Conservation (phyloP, 2,888 invertebrate species). For the Epinotia bilunana region DNA sequence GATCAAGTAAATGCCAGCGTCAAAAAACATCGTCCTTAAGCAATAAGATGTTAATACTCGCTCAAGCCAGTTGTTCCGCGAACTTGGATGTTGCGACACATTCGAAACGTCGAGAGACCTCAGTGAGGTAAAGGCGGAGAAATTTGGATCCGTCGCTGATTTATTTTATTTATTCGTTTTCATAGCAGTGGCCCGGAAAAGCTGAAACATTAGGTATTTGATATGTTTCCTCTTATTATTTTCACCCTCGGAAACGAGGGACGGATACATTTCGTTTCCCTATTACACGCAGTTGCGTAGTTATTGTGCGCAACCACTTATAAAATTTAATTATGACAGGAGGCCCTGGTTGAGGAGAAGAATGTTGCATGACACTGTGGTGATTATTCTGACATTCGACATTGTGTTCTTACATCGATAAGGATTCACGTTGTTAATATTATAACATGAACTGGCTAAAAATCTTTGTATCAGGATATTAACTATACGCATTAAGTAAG, state of each 20-base stretch:
- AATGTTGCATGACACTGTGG: background rate
- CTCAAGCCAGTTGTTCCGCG: too few relatives aligned
- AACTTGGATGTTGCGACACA: too few relatives aligned
- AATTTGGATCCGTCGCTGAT: background rate
- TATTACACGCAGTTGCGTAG: constrained; percentile 19
- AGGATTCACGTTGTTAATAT: too few relatives aligned
- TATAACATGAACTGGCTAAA: too few relatives aligned
- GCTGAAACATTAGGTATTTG: constrained; percentile 23
- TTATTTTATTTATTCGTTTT: background rate
- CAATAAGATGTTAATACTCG: too few relatives aligned
- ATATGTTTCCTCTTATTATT: constrained; percentile 25
- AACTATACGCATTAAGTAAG: too few relatives aligned
- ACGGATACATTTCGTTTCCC: constrained; percentile 28
- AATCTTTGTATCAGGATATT: too few relatives aligned
- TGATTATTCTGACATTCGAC: background rate
- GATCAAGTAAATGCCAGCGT: too few relatives aligned
- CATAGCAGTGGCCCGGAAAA: background rate
- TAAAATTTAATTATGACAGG: constrained; percentile 31
- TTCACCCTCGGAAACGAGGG: constrained; percentile 21
- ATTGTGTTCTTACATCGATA: background rate
- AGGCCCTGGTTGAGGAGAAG: background rate
- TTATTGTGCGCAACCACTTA: constrained; percentile 40
- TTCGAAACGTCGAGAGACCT: too few relatives aligned
- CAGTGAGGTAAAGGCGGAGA: too few relatives aligned
- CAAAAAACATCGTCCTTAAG: too few relatives aligned